These are phyloP conservation scores for Serrognathus titanus DNA, from an alignment of 2,888 invertebrate genomes.

Conservation along the genomic window DNA sequence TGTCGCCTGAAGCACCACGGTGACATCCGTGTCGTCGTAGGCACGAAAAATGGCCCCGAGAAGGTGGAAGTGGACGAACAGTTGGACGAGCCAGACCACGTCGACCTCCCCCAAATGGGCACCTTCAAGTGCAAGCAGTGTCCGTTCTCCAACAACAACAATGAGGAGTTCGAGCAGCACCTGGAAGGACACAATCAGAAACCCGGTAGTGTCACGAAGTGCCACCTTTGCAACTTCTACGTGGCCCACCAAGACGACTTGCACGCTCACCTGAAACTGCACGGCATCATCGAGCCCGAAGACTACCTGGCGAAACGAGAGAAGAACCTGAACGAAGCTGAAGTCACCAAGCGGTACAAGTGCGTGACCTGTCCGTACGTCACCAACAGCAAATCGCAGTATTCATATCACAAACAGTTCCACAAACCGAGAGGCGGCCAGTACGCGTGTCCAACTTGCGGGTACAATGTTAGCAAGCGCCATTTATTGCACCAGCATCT, in stretches of 20 bases:
- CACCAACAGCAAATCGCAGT: slow-evolving; percentile 82
- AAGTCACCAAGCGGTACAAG: slow-evolving; percentile 63
- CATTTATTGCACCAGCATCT: slow-evolving; percentile 82
- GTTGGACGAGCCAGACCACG: slow-evolving; percentile 43
- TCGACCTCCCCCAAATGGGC: slow-evolving; percentile 44
- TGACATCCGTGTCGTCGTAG: slow-evolving; percentile 64
- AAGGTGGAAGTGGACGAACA: slow-evolving; percentile 45
- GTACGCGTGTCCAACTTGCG: slow-evolving; percentile 79
- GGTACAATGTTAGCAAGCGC: slow-evolving; percentile 77
- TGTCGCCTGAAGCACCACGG: slow-evolving; percentile 77
- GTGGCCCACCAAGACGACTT: slow-evolving; percentile 68
- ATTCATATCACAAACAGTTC: slow-evolving; percentile 82
- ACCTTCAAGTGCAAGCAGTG: slow-evolving; percentile 63
- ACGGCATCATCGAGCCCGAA: slow-evolving; percentile 60
- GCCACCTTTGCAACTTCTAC: slow-evolving; percentile 77
- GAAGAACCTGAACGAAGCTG: slow-evolving; percentile 32
- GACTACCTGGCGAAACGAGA: slow-evolving; percentile 53
- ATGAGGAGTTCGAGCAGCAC: slow-evolving; percentile 60
- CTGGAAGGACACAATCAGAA: slow-evolving; percentile 67
- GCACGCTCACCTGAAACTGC: slow-evolving; percentile 63
- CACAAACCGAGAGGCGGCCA: slow-evolving; percentile 71
- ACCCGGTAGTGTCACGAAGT: slow-evolving; percentile 68
- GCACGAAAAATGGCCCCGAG: slow-evolving; percentile 53
- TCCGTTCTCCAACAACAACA: slow-evolving; percentile 64
- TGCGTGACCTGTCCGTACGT: slow-evolving; percentile 82